Base-by-base conservation (phyloP, 2,113 vertebrate species). In the Oryzias celebensis region DNA sequence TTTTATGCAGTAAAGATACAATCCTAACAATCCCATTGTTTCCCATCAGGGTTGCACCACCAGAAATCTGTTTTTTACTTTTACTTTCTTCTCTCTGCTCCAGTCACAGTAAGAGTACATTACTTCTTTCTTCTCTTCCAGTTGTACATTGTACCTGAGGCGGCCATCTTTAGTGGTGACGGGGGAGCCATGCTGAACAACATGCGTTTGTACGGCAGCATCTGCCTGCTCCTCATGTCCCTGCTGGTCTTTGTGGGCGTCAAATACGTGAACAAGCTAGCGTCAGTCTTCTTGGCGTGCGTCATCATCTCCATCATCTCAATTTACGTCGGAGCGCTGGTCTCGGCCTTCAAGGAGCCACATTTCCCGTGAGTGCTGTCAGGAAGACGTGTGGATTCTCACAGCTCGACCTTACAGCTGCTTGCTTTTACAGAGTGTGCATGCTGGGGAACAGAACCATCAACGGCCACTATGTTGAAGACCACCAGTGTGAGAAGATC, bases 251-350 rank as follows among this genome's bases (percentile, higher is more conserved):
- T 95, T 5, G 95, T 96, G 22, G 95, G 95, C 0, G 94, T 96
- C 1, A 94, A 94, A 71, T 96, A 96, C 7, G 95, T 96, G 62
- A 96, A 96, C 91, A 96, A 96, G 73, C 92, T 96, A 73, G 95
- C 95, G 20, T 96, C 95, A 0, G 78, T 96, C 59, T 96, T 96
- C 78, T 77, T 96, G 85, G 93, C 94, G 71, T 96, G 94, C 42
- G 95, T 96, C 81, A 93, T 96, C 61, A 75, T 96, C 66, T 96
- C 95, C 77, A 96, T 96, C 70, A 48, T 95, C 12, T 94, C 95
- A 83, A 96, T 96, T 85, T 96, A 96, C 47, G 79, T 90, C 0
- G 95, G 95, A 2, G 94, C 92, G 22, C 85, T 96, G 68, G 95
- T 95, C 68, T 96, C 95, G 0, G 93, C 93, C 79, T 95, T 96